These are phyloP conservation scores for Punctoribates punctum DNA, from an alignment of 2,888 invertebrate species.

Conservation along the genomic window DNA sequence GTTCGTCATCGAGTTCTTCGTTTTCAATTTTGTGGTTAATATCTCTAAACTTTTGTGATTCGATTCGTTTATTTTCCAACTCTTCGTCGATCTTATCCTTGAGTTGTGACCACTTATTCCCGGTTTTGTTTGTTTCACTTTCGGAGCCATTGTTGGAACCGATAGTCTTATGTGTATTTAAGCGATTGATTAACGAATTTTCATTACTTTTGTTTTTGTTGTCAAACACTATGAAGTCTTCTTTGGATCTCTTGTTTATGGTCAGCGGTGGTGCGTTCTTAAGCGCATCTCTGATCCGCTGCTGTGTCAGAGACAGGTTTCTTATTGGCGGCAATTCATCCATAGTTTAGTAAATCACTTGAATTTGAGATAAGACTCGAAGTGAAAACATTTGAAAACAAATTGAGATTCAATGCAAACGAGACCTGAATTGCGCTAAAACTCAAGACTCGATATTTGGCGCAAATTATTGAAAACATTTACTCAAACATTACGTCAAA, in stretches of 20 bases:
- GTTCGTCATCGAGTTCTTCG: background rate
- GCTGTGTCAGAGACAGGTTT: background rate
- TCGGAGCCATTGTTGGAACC: background rate
- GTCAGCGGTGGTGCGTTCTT: constrained; percentile 1
- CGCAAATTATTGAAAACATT: background rate
- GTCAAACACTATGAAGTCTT: background rate
- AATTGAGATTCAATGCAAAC: background rate
- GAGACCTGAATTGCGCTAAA: background rate
- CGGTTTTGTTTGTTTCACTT: background rate
- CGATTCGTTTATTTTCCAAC: constrained; percentile 3
- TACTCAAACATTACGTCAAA: background rate
- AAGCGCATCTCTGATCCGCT: background rate
- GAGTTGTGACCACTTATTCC: constrained; percentile 3
- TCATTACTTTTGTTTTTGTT: background rate
- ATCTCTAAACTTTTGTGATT: background rate
- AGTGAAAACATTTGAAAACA: no score
- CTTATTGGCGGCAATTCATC: background rate
- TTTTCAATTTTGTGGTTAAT: no score
- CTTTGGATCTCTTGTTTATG: background rate
- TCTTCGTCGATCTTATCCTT: constrained; percentile 7
- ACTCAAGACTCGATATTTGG: background rate
- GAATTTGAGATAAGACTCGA: background rate
- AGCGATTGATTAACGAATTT: constrained; percentile 3
- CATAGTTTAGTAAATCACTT: background rate
- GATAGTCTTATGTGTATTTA: background rate